Base-by-base conservation (phyloP, 2,888 invertebrate genomes). In the Ametastegia equiseti region DNA sequence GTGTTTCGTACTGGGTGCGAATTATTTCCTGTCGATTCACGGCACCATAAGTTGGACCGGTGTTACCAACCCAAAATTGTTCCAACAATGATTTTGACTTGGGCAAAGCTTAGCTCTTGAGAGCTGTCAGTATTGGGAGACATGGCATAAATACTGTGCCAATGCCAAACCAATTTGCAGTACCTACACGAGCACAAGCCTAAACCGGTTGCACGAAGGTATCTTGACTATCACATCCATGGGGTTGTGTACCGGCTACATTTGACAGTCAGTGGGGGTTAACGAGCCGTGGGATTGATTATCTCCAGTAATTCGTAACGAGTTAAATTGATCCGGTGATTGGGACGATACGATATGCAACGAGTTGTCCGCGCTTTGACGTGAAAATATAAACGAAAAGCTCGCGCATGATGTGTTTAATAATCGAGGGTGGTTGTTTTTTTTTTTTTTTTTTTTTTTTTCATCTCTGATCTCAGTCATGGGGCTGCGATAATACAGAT, bases 401-500 rank as follows among this genome's bases (percentile, higher is more conserved):
- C n/a, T 54, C 23, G 3, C 23, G 19, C 4, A 15, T 54, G 23
- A 23, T 60, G 23, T 30, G 3, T 15, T 60, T 60, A 60, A 60
- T 60, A 30, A 15, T 60, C 27, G 1, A 23, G 4, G 13, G 27
- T 30, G 13, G 15, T 60, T 4, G 5, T 60, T 19, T n/a, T 30
- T 30, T 30, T 13, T 60, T 60, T 30, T 30, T 23, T 23, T 4
- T 7, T 23, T 63, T 63, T 63, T 11, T 13, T 47, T 1, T 71
- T 15, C 42, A 71, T 71, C 2, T 30, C 71, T 47, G 45, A 47
- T 45, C 19, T 30, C 27, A 67, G 47, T 75, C 19, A 23, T 75
- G 33, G 54, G 54, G 39, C 75, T 75, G 75, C 75, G 75, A 75
- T 75, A 50, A 75, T 54, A 54, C 54, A 75, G 87, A 88, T 88